Percentiles rank a stretch among this genome's conserved stretches.
Conservation (phyloP, 2,113 vertebrate genomes). For the Cercocebus atys region DNA sequence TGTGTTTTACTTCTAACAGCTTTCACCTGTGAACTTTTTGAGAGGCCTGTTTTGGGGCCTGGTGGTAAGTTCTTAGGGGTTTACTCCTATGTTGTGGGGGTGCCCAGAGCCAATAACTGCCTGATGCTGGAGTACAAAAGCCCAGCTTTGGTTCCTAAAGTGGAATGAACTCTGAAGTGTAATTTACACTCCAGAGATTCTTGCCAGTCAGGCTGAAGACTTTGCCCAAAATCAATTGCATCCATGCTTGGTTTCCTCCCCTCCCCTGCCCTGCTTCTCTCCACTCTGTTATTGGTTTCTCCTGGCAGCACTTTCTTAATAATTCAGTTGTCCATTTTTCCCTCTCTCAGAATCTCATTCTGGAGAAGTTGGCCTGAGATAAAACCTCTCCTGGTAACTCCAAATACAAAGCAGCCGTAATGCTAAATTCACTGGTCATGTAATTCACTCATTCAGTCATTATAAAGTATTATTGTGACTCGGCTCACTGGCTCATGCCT, state of each 20-base stretch:
- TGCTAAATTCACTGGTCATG: not conserved
- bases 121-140: not conserved
- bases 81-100: not conserved
- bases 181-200: not conserved
- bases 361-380: not conserved
- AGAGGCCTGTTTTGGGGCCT: not conserved
- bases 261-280: not conserved
- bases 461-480: not conserved
- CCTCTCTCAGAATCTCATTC: not conserved
- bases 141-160: not conserved
- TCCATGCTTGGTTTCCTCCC: not conserved
- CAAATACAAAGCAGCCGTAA: not conserved
- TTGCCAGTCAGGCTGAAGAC: not conserved
- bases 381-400: not conserved
- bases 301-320: not conserved
- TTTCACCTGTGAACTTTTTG: not conserved
- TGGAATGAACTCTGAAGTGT: not conserved
- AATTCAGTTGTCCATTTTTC: not conserved
- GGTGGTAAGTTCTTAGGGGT: not conserved
- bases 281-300: not conserved
- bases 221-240: not conserved
- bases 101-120: not conserved
- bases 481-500: too few species aligned
- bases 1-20: not conserved
- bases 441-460: not conserved